Conservation (phyloP, 2,113 vertebrate genomes). For the Pogonocichla stellata region DNA sequence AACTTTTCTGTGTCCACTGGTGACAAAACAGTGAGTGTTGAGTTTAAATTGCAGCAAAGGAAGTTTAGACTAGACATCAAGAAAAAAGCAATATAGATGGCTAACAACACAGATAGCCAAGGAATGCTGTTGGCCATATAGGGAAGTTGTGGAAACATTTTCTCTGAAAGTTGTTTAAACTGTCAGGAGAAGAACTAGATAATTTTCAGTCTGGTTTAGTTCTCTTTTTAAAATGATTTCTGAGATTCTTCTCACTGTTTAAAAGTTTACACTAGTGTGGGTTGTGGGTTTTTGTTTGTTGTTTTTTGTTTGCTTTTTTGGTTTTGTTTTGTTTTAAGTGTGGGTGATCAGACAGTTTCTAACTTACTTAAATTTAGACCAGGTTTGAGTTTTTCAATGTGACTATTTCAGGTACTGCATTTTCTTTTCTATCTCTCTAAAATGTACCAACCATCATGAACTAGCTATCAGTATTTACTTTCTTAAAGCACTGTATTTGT, state of each 20-base stretch:
- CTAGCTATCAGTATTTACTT: slow-evolving; percentile 45
- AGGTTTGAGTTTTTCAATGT: not conserved
- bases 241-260: not conserved
- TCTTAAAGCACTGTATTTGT: slow-evolving; percentile 24
- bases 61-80: not conserved
- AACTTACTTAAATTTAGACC: not conserved
- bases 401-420: slow-evolving; percentile 4
- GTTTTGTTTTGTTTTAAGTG: not conserved
- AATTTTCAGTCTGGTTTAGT: not conserved
- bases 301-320: not conserved
- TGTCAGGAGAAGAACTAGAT: not conserved
- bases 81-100: not conserved
- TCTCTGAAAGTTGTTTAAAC: not conserved
- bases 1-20: not conserved
- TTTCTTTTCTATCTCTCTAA: slow-evolving; percentile 39
- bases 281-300: rapidly evolving
- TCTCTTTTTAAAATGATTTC: not conserved
- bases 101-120: not conserved
- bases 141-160: not conserved
- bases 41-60: not conserved
- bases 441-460: slow-evolving; percentile 5
- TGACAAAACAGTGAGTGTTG: not conserved
- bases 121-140: not conserved
- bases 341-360: not conserved
- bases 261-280: not conserved